Base-by-base conservation (phyloP, 1,140 invertebrate genomes). In the Antheraea mylitta region DNA sequence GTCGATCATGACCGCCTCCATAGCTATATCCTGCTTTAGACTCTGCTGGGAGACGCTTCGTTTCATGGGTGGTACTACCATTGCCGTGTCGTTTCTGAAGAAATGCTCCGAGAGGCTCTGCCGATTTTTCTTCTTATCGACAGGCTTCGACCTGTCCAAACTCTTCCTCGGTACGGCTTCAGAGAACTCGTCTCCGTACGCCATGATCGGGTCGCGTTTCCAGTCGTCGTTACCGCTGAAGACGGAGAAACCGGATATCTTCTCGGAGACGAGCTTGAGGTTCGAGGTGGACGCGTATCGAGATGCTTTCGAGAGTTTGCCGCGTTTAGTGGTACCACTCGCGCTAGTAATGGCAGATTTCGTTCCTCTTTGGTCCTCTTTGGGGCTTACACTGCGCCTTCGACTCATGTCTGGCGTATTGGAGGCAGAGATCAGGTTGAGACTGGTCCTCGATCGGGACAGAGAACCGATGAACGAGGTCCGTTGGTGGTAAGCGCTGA, bases 401-500 rank as follows among this genome's bases (percentile, higher is more conserved):
- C 89, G 68, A 48, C 83, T 82, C 74, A 86, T 70, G 18, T 79
- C 78, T 0, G 85, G 85, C 3, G 87, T 85, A 69, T 80, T 84
- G 0, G 71, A 67, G 18, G 74, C 72, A 3, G 80, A 76, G 11
- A 89, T 61, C 48, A 91, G 73, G 76, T 92, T 85, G 0, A 94
- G 75, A 7, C 93, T 92, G 0, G 94, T 94, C 42, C 92, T 82
- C 3, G 94, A 94, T 7, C 93, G 85, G 0, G 93, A 90, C 58
- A 94, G 77, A 5, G 87, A 86, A 30, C 91, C 93, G 16, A 94
- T 93, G 68, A 94, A 89, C 0, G 93, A 92, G 64, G 88, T 87
- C 4, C 92, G 38, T 5, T 93, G 88, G 6, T 92, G 89, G 64
- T 93, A 91, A 58, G 86, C 88, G 70, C 85, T 87, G 13, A 94